Evolutionary conservation across 2,797 vertebrate species (phyloP).

Genomic region (Pantherophis alleghaniensis): DNA sequence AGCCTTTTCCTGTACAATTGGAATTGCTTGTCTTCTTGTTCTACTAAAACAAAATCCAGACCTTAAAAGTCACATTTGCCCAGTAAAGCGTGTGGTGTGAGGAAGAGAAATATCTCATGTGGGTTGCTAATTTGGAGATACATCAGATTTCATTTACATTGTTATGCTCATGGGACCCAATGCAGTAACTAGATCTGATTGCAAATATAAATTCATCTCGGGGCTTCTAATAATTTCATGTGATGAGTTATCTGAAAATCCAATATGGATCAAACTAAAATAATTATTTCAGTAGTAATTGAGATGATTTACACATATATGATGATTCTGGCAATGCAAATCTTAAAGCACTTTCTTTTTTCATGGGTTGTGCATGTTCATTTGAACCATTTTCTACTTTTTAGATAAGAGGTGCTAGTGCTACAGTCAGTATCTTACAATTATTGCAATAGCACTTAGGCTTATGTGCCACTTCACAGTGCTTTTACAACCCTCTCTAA

Average conservation of each 20-base stretch:
- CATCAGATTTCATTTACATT: not conserved
- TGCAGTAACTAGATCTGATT: not conserved
- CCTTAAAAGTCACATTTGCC: not conserved
- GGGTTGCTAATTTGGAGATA: not conserved
- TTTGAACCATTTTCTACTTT: not conserved
- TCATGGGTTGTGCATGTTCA: not conserved
- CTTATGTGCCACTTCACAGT: too few relatives aligned
- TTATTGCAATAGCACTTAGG: not conserved
- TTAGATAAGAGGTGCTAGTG: not conserved
- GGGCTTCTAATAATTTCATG: not conserved
- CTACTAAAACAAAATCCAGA: not conserved
- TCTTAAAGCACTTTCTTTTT: not conserved
- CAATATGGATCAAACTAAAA: not conserved
- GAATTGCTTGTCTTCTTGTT: not conserved
- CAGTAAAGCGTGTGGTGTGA: not conserved
- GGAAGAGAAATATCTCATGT: not conserved
- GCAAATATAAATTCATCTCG: not conserved
- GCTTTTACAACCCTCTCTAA: too few relatives aligned
- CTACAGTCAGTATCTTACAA: not conserved
- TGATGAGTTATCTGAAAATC: not conserved
- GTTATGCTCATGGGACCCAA: not conserved
- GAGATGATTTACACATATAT: not conserved
- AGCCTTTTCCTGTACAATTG: not conserved
- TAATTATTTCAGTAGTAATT: not conserved
- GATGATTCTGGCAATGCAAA: not conserved